These are phyloP conservation scores for Lasius platythorax DNA, from an alignment of 2,888 invertebrate genomes.

Conservation along the genomic window DNA sequence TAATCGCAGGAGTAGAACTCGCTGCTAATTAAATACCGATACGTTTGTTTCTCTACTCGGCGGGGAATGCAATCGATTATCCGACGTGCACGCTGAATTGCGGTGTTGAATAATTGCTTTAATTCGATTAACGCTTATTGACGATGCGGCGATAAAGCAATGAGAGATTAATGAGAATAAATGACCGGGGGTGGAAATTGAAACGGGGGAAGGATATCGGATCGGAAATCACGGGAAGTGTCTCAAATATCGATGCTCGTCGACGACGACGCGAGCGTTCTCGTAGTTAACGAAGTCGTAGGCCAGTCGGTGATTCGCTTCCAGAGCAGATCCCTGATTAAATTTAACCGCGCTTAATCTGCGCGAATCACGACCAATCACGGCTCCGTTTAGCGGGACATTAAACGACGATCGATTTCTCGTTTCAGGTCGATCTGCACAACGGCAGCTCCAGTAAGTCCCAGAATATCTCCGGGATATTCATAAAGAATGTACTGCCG, in stretches of 20 bases:
- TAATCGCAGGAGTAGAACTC: neutral
- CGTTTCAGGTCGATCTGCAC: slow-evolving; percentile 91
- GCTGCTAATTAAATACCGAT: slow-evolving; percentile 24
- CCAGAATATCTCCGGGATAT: slow-evolving; percentile 95
- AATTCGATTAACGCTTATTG: slow-evolving; percentile 34
- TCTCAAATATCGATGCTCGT: neutral
- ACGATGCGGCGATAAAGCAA: slow-evolving; percentile 26
- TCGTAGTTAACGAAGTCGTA: slow-evolving; percentile 13
- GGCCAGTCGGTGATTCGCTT: neutral
- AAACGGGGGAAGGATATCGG: neutral
- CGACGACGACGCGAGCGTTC: neutral
- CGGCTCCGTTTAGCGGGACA: neutral
- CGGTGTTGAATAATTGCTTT: slow-evolving; percentile 40
- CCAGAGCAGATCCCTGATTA: slow-evolving; percentile 21
- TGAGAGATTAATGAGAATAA: slow-evolving; percentile 43
- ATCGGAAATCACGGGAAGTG: slow-evolving; percentile 10
- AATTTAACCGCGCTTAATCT: slow-evolving; percentile 38
- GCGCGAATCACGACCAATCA: slow-evolving; percentile 31
- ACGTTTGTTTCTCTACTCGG: neutral
- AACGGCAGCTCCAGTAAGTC: slow-evolving; percentile 90
- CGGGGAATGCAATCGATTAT: slow-evolving; percentile 14
- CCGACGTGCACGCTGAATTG: neutral
- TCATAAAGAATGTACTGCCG: slow-evolving; percentile 98
- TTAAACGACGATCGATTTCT: slow-evolving; percentile 40
- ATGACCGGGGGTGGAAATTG: slow-evolving; percentile 23